phyloP scores from a whole-genome alignment of 35 echinoderm and acorn worm genomes.

The Hemicentrotus pulcherrimus region DNA sequence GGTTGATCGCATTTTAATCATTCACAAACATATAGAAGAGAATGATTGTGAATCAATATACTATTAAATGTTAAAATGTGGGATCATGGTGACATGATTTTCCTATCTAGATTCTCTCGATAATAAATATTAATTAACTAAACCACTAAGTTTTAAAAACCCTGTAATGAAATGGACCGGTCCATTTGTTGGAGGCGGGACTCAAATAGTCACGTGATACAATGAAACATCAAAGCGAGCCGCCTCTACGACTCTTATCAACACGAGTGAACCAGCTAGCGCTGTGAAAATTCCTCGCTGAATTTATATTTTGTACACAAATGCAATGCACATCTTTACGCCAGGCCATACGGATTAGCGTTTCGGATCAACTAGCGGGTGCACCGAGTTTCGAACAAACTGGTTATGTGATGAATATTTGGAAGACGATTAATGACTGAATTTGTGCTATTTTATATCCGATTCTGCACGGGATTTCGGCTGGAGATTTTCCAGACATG shows the following conservation, averaged over 20 bases:
- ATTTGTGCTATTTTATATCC: neutral
- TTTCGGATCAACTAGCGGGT: neutral
- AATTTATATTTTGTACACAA: conserved; percentile 31
- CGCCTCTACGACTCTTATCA: conserved; percentile 24
- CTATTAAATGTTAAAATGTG: too few relatives aligned
- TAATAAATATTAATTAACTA: too few relatives aligned
- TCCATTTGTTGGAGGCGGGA: conserved; percentile 44
- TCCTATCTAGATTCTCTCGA: too few relatives aligned
- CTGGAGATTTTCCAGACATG: conserved; percentile 30
- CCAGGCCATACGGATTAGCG: neutral
- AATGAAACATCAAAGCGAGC: conserved; percentile 45
- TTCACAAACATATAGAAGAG: too few relatives aligned
- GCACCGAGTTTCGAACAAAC: neutral
- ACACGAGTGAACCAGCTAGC: neutral
- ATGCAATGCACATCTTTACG: neutral
- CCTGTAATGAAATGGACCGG: neutral
- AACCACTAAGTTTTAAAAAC: neutral
- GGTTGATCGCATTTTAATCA: too few relatives aligned
- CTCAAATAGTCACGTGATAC: conserved; percentile 38
- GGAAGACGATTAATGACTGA: neutral
- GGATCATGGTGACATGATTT: too few relatives aligned
- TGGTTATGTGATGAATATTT: neutral
- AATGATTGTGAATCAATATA: too few relatives aligned
- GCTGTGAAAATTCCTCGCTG: neutral
- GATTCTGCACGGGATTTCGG: conserved; percentile 30